Evolutionary conservation across 2,797 vertebrate species (phyloP).

Genomic region (Molothrus aeneus): DNA sequence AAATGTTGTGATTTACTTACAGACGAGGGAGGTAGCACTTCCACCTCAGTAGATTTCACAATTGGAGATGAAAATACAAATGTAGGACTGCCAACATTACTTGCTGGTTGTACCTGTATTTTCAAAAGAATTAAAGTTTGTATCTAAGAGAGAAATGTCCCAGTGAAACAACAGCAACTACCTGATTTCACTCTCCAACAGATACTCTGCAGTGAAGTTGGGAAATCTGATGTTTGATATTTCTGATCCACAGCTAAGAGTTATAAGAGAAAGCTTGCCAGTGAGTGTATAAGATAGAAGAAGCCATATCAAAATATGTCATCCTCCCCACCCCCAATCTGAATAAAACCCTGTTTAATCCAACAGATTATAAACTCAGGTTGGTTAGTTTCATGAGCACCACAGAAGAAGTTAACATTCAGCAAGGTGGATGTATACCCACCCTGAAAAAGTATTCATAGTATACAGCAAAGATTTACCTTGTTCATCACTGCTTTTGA

Average conservation of each 20-base stretch:
- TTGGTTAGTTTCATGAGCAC: neutral
- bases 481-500: constrained; percentile 72
- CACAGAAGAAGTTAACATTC: neutral
- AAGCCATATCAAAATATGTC: neutral
- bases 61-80: constrained; percentile 97
- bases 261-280: neutral
- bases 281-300: neutral
- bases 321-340: too few relatives aligned
- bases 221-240: neutral
- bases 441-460: neutral
- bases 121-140: constrained; percentile 53
- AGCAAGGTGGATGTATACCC: neutral
- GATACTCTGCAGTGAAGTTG: neutral
- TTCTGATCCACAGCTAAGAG: neutral
- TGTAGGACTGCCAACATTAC: constrained; percentile 78
- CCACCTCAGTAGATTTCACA: constrained; percentile 92
- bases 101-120: constrained; percentile 78
- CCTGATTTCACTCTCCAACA: neutral
- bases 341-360: neutral
- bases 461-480: constrained; percentile 51
- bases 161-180: neutral
- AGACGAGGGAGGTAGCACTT: constrained; percentile 85
- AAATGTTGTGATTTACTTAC: constrained; percentile 77
- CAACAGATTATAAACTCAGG: neutral
- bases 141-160: neutral